A percentile compares a stretch with the other conserved stretches of the same genome.
Conservation (phyloP, 2,113 vertebrate species). For the Butastur rufipennis region DNA sequence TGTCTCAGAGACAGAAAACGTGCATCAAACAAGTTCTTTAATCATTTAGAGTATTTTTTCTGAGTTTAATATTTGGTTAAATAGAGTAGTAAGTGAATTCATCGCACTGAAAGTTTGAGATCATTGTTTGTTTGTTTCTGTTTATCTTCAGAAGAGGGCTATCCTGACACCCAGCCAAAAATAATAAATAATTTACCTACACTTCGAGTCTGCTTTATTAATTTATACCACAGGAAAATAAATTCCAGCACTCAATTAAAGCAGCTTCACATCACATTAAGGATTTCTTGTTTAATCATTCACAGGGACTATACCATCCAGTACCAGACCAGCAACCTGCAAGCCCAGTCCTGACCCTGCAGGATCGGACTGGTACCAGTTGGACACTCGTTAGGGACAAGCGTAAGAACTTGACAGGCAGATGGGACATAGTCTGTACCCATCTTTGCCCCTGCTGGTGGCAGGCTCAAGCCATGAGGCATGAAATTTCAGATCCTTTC, state of each 20-base stretch:
- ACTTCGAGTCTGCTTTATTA: not conserved
- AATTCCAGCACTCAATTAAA: not conserved
- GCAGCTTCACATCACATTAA: not conserved
- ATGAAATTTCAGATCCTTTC: not conserved
- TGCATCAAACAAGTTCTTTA: not conserved
- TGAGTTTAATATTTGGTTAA: not conserved
- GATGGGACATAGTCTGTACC: not conserved
- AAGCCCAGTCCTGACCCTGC: not conserved
- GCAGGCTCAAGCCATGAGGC: not conserved
- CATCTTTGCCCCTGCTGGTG: not conserved
- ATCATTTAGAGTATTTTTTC: not conserved
- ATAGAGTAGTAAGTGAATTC: not conserved
- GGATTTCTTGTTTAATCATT: not conserved
- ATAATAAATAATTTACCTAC: not conserved
- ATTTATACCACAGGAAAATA: not conserved
- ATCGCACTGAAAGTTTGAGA: not conserved
- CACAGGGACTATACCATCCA: not conserved
- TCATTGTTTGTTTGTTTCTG: not conserved
- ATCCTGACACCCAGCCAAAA: not conserved
- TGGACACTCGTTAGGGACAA: not conserved
- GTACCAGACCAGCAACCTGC: not conserved
- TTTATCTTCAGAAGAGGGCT: not conserved
- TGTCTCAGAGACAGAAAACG: not conserved
- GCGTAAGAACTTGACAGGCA: not conserved
- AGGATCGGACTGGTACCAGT: not conserved